These are phyloP conservation scores for Artemia sinica DNA, from an alignment of 2,888 invertebrate genomes.

Conservation along the genomic window DNA sequence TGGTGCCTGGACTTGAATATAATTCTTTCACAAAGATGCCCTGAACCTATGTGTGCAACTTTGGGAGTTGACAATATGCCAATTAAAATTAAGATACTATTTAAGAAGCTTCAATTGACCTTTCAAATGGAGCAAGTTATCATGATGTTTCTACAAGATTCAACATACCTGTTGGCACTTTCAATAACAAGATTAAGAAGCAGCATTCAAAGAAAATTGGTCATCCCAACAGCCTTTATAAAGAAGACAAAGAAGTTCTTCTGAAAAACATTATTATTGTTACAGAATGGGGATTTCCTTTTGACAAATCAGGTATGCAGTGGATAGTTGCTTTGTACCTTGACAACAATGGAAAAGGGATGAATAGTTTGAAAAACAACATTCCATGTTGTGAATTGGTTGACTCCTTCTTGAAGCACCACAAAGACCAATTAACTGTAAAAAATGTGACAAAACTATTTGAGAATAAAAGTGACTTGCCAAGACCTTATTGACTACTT, in stretches of 20 bases:
- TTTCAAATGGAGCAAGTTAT: too few species aligned
- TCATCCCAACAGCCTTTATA: constrained; percentile 20
- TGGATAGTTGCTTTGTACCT: constrained; percentile 25
- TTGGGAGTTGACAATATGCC: too few species aligned
- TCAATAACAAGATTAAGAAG: neutral
- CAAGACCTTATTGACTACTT: constrained; percentile 26
- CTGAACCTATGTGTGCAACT: too few species aligned
- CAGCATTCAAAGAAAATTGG: constrained; percentile 10
- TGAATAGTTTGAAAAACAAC: constrained; percentile 26
- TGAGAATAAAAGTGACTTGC: constrained; percentile 23
- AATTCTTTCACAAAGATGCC: too few species aligned
- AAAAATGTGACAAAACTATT: constrained; percentile 25
- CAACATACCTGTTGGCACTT: too few species aligned
- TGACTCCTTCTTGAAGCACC: constrained; percentile 15
- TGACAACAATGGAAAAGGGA: constrained; percentile 22
- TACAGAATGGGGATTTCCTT: constrained; percentile 27
- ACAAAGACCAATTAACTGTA: constrained; percentile 21
- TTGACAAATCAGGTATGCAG: constrained; percentile 24
- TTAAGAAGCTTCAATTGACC: too few species aligned
- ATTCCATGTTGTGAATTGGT: constrained; percentile 27
- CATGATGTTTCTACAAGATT: too few species aligned
- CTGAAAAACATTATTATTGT: constrained; percentile 24
- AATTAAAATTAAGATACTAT: too few species aligned
- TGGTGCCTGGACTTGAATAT: too few species aligned
- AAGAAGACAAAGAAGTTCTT: constrained; percentile 26